Base-by-base conservation (phyloP, 2,797 vertebrate species). In the Rhinichthys osculus region DNA sequence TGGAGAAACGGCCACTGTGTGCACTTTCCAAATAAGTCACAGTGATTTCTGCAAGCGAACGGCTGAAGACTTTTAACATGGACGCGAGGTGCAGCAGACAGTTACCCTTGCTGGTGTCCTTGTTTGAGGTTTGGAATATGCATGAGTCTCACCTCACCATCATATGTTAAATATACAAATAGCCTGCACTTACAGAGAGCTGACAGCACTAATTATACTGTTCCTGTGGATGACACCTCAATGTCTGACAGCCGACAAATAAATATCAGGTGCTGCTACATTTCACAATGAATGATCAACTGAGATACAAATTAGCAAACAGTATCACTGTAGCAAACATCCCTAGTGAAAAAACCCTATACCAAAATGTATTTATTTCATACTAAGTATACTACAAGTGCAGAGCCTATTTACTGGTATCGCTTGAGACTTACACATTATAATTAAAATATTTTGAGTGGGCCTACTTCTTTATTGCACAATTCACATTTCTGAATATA, bases 81-180 rank as follows among this genome's bases (percentile, higher is more conserved):
- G 70, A 76, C 13, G 42, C 35, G 16, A 38, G 33, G 35, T 83
- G 38, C 64, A 30, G 62, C 81, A 40, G 78, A 69, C 66, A 7
- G 54, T 66, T 78, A 82, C 74, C 85, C 81, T 84, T 82, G 84
- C 71, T 72, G 30, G 33, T 79, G 73, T 86, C 81, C 84, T 62
- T 86, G 81, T 66, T 87, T 85, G 69, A 78, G 81, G 82, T 92
- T 88, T 54, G 66, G 86, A 94, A 94, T 93, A 94, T 94, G 92
- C 89, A 94, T 91, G 91, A 92, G 88, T 85, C 90, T 93, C 87
- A 90, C 87, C 69, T 91, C 17, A 89, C 85, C 72, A 86, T 90
- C 91, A 88, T 87, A 89, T 91, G 90, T 90, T 94, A 91, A 90
- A 90, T 89, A 87, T 85, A 87, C 91, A 90, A 92, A 94, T 93